A percentile compares a stretch with the other conserved stretches of the same genome.
Conservation (phyloP, 2,888 invertebrate genomes). For the Leucoptera coffeella region DNA sequence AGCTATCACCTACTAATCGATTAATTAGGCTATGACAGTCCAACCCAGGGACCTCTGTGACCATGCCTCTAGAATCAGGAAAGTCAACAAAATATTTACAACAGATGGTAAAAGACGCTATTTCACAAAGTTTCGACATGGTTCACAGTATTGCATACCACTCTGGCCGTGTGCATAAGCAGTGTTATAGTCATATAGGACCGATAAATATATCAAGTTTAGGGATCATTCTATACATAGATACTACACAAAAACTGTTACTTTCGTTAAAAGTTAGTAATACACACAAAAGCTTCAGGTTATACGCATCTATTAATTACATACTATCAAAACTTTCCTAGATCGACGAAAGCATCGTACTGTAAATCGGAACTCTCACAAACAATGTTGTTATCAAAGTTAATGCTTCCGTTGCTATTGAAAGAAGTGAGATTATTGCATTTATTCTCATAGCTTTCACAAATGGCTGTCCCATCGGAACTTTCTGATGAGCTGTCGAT, state of each 20-base stretch:
- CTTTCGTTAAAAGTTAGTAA: too few species aligned
- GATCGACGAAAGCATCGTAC: conserved; percentile 47
- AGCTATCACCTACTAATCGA: conserved; percentile 49
- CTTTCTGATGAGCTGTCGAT: conserved; percentile 31
- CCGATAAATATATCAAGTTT: too few species aligned
- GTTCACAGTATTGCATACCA: conserved; percentile 45
- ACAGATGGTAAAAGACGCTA: conserved; percentile 12
- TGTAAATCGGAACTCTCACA: conserved; percentile 35
- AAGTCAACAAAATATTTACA: conserved; percentile 30
- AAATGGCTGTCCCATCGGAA: conserved; percentile 31
- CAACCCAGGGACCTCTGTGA: conserved; percentile 46
- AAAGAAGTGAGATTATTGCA: conserved; percentile 12
- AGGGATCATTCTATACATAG: too few species aligned
- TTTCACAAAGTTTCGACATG: conserved; percentile 25
- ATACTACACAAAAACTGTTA: too few species aligned
- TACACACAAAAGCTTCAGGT: too few species aligned
- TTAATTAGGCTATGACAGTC: conserved; percentile 12
- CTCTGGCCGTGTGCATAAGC: conserved; percentile 39
- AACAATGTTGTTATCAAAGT: conserved; percentile 18
- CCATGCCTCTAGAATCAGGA: conserved; percentile 31
- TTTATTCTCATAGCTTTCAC: too few species aligned
- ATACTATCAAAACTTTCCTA: conserved; percentile 49
- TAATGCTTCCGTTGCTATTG: conserved; percentile 9
- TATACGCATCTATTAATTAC: too few species aligned
- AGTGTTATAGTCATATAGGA: conserved; percentile 24